phyloP scores from a whole-genome alignment of 2,888 invertebrate genomes.

The Nipponacmea schrenckii region DNA sequence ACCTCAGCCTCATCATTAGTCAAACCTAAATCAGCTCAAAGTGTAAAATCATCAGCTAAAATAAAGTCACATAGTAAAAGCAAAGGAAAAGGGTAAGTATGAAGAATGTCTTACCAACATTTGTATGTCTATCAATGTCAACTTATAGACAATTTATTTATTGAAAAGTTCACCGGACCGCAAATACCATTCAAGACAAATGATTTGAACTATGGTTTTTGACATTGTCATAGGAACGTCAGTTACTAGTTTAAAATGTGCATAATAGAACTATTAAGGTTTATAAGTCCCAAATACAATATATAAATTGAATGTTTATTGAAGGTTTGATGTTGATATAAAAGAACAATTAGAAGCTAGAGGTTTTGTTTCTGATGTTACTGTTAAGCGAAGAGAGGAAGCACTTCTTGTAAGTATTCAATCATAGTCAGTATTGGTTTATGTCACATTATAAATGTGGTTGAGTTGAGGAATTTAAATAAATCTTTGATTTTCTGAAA shows the following conservation, averaged over 20 bases:
- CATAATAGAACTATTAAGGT: too few relatives aligned
- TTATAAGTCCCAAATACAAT: too few relatives aligned
- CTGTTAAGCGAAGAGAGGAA: slow-evolving; percentile 53
- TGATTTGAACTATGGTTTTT: too few relatives aligned
- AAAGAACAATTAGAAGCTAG: slow-evolving; percentile 51
- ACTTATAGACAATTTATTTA: too few relatives aligned
- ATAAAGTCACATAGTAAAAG: slow-evolving; percentile 28
- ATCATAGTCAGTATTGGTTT: neutral
- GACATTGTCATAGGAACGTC: too few relatives aligned
- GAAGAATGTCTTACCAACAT: neutral
- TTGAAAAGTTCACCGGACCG: too few relatives aligned
- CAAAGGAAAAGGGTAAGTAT: slow-evolving; percentile 23
- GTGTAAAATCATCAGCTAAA: slow-evolving; percentile 18
- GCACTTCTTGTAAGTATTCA: slow-evolving; percentile 41
- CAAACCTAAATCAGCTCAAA: slow-evolving; percentile 29
- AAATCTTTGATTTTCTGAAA: too few relatives aligned
- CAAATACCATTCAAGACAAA: too few relatives aligned
- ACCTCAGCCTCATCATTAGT: slow-evolving; percentile 21
- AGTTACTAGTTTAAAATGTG: too few relatives aligned
- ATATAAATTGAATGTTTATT: too few relatives aligned
- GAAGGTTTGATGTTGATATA: slow-evolving; percentile 40
- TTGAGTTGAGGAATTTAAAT: too few relatives aligned
- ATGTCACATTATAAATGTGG: neutral
- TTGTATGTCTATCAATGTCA: too few relatives aligned
- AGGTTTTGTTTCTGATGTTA: slow-evolving; percentile 58